A percentile compares a stretch with the other conserved stretches of the same genome.
Conservation (phyloP, 1,140 invertebrate genomes). For the Trigoniulus corallinus region DNA sequence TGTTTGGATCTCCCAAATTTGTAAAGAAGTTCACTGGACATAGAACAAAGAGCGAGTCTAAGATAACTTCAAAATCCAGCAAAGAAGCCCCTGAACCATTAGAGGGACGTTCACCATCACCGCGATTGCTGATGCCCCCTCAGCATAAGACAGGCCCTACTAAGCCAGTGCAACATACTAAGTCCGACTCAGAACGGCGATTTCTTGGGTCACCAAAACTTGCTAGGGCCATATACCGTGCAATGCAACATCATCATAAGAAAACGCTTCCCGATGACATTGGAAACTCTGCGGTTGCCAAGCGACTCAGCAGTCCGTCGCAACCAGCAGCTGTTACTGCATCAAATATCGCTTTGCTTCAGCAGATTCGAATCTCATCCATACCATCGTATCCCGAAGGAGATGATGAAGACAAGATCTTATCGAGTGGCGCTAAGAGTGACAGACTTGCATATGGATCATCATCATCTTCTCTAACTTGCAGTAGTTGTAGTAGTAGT, state of each 20-base stretch:
- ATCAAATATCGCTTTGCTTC: no score
- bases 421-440: no score
- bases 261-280: no score
- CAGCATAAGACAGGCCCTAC: no score
- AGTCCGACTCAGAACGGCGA: background rate
- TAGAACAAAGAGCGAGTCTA: constrained; percentile 6
- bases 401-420: no score
- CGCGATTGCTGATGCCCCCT: background rate
- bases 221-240: background rate
- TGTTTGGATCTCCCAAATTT: constrained; percentile 13
- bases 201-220: background rate
- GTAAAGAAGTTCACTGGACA: constrained; percentile 13
- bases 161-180: no score
- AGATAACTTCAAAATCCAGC: background rate
- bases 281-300: background rate
- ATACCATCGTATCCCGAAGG: background rate
- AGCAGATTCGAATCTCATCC: background rate
- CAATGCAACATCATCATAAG: background rate
- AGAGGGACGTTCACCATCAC: background rate
- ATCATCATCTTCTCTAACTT: background rate
- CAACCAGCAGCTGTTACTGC: no score
- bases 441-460: background rate
- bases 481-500: background rate
- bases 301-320: no score
- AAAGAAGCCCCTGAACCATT: background rate